These are phyloP conservation scores for Drosophila insularis DNA, from an alignment of 1,140 invertebrate species.

Conservation along the genomic window DNA sequence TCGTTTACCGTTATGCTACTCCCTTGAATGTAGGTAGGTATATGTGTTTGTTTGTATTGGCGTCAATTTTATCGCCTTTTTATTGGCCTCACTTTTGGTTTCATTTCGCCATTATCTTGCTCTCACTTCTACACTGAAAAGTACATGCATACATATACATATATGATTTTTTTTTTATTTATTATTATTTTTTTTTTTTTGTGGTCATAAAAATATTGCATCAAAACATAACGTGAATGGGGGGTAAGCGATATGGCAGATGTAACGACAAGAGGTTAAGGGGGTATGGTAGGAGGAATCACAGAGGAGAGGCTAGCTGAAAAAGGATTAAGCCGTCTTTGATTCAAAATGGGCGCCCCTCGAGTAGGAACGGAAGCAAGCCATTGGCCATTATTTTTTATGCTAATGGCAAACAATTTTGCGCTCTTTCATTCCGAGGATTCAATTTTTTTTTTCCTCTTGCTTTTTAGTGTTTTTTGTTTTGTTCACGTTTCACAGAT, in stretches of 20 bases:
- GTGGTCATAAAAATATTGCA: constrained; percentile 72
- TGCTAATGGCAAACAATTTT: constrained; percentile 75
- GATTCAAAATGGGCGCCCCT: constrained; percentile 54
- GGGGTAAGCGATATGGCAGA: constrained; percentile 21
- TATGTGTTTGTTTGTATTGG: constrained; percentile 36
- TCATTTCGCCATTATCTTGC: constrained; percentile 64
- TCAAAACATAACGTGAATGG: constrained; percentile 3
- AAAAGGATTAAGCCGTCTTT: constrained; percentile 74
- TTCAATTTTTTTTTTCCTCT: constrained; percentile 43
- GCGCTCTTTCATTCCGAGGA: constrained; percentile 67
- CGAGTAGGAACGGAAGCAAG: constrained; percentile 4
- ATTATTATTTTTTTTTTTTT: neutral
- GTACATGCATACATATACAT: constrained; percentile 17
- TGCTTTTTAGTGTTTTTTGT: constrained; percentile 48
- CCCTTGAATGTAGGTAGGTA: neutral
- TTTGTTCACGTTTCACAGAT: constrained; percentile 65
- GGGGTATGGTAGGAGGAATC: neutral
- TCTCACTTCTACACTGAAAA: constrained; percentile 43
- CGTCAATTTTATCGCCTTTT: constrained; percentile 78
- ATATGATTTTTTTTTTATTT: neutral
- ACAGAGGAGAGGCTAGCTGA: constrained; percentile 22
- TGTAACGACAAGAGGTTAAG: constrained; percentile 26
- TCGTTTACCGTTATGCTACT: constrained; percentile 15
- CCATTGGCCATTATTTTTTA: constrained; percentile 70
- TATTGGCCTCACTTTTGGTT: constrained; percentile 78